These are phyloP conservation scores for Bombyx mori DNA, from an alignment of 1,140 invertebrate genomes.

Conservation along the genomic window DNA sequence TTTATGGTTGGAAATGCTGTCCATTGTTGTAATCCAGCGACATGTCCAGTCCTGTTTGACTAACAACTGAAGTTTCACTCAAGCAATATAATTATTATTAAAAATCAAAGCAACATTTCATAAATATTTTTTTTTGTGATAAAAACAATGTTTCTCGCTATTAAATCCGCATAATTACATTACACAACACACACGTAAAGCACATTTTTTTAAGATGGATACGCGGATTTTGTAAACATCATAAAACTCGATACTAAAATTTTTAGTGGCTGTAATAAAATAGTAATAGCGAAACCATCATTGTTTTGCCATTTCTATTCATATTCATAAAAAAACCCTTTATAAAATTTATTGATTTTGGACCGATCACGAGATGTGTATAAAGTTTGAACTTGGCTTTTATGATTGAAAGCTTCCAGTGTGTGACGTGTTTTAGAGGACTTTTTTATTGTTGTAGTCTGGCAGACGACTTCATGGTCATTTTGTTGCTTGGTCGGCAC, in stretches of 20 bases:
- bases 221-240: slow-evolving; percentile 3
- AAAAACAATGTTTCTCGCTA: too few relatives aligned
- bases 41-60: not conserved
- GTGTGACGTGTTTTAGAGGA: not conserved
- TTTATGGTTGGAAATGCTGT: not conserved
- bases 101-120: not conserved
- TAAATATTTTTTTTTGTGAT: too few relatives aligned
- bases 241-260: slow-evolving; percentile 2
- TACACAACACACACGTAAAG: too few relatives aligned
- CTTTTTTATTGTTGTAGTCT: not conserved
- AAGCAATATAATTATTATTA: slow-evolving; percentile 2
- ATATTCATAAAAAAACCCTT: not conserved
- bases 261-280: slow-evolving; percentile 7
- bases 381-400: too few relatives aligned
- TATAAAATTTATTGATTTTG: not conserved
- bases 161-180: too few relatives aligned
- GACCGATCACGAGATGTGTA: too few relatives aligned
- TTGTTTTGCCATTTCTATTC: not conserved
- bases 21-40: too few relatives aligned
- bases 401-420: too few relatives aligned
- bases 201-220: too few relatives aligned
- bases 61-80: not conserved
- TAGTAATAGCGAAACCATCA: not conserved
- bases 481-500: not conserved
- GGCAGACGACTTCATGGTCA: not conserved